These are phyloP conservation scores for Gobio gobio DNA, from an alignment of 2,113 vertebrate genomes.

Conservation along the genomic window DNA sequence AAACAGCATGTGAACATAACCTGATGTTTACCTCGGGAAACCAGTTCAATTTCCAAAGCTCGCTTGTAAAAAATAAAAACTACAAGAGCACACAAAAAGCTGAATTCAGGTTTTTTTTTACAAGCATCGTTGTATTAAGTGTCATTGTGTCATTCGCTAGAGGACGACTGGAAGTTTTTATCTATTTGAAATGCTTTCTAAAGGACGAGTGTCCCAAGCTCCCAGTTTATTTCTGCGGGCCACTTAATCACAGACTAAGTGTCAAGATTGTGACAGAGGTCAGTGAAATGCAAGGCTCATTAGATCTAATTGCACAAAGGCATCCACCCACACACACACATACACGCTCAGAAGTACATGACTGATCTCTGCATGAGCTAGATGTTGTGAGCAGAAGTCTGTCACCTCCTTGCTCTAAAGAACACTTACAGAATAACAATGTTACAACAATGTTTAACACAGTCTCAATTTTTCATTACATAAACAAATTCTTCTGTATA, in stretches of 20 bases:
- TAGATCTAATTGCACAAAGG: conserved; percentile 35
- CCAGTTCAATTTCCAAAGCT: too few relatives aligned
- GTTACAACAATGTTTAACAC: neutral
- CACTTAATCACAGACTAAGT: conserved; percentile 34
- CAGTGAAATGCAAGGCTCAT: conserved; percentile 42
- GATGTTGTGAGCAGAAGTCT: conserved; percentile 4
- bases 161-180: neutral
- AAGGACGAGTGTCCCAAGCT: neutral
- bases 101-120: neutral
- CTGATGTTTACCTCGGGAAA: too few relatives aligned
- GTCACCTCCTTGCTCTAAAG: conserved; percentile 8
- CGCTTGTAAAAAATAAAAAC: too few relatives aligned
- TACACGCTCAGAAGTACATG: neutral
- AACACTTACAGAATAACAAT: neutral
- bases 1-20: too few relatives aligned
- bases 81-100: too few relatives aligned
- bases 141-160: conserved; percentile 2
- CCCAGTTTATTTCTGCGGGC: conserved; percentile 30
- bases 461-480: neutral
- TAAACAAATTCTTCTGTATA: neutral
- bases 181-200: neutral
- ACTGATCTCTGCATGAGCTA: conserved; percentile 27
- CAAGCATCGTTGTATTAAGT: neutral
- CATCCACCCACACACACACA: conserved; percentile 7
- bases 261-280: conserved; percentile 38